Evolutionary conservation across 2,113 vertebrate species (phyloP), one percentile per base, ranked within the genome.

Genomic region (Podarcis raffonei): DNA sequence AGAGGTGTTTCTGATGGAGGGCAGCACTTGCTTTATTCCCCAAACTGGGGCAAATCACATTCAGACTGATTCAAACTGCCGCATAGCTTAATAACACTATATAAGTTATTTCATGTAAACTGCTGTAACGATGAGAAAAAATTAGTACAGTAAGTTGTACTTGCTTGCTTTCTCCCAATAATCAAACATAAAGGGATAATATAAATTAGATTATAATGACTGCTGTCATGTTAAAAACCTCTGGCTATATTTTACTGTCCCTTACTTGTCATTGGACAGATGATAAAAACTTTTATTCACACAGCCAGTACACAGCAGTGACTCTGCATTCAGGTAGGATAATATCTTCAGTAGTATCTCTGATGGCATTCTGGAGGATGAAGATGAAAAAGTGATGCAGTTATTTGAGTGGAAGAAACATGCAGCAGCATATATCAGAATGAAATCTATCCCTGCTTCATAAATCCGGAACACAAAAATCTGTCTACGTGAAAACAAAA

Each of bases 191-290:
- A 42, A 82, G 81, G 20, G 53, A 42, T 87, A 53, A 1, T 86
- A 87, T 59, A 84, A 81, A 22, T 90, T 72, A 72, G 18, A 66
- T 12, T 89, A 87, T 90, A 27, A 48, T 83, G 84, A 48, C 27
- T 57, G 27, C 7, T n/a, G 57, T 30, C 68, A 0, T 0, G 13
- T 72, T 81, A 82, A 87, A 79, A 48, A 78, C 25, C 1, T 77
- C 4, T 66, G 76, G 9, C 35, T 82, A 75, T 0, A 68, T 5
- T 20, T 42, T 6, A 18, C 83, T 71, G 27, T 62, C 69, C 62
- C 87, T 97, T 97, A 99, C 99, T 99, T 98, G 95, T 98, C 97
- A 88, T 87, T 98, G 92, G 98, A 96, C 82, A 98, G 95, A 18
- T 97, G 95, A 92, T 96, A 95, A 93, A 99, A 97, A 86, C 35